phyloP scores from a whole-genome alignment of 2,113 vertebrate genomes.

The Corythaixoides concolor region DNA sequence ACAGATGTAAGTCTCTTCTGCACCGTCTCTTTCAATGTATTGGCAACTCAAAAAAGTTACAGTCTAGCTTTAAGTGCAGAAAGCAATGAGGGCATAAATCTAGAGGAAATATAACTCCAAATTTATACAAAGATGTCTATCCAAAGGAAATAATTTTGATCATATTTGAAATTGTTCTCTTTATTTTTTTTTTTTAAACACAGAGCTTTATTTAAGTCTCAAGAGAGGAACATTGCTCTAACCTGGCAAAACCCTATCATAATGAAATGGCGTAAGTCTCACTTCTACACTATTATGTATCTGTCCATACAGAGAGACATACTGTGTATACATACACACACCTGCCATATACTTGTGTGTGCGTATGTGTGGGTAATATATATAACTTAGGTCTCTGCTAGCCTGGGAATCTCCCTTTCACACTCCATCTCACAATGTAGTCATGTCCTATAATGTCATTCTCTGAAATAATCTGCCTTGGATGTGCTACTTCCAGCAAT shows the following conservation, averaged over 20 bases:
- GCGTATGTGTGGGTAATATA: not conserved
- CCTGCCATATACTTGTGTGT: not conserved
- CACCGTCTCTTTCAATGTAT: not conserved
- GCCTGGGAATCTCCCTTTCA: not conserved
- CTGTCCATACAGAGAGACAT: not conserved
- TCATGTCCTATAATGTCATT: not conserved
- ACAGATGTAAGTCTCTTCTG: conserved; percentile 20
- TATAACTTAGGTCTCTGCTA: not conserved
- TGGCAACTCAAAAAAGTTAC: not conserved
- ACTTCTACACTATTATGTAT: not conserved
- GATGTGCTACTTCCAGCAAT: conserved; percentile 6
- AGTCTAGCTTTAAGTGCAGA: not conserved
- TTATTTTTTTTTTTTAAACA: not conserved
- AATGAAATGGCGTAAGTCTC: not conserved
- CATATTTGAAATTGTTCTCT: not conserved
- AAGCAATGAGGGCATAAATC: not conserved
- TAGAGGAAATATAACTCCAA: not conserved
- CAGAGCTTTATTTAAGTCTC: not conserved
- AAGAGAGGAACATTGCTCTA: not conserved
- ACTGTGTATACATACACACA: not conserved
- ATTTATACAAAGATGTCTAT: not conserved
- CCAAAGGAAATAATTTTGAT: not conserved
- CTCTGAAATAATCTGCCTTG: conserved; percentile 25
- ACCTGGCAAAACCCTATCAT: not conserved
- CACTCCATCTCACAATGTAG: not conserved